phyloP scores from a whole-genome alignment of 2,797 vertebrate genomes.

The Lagocephalus sceleratus region DNA sequence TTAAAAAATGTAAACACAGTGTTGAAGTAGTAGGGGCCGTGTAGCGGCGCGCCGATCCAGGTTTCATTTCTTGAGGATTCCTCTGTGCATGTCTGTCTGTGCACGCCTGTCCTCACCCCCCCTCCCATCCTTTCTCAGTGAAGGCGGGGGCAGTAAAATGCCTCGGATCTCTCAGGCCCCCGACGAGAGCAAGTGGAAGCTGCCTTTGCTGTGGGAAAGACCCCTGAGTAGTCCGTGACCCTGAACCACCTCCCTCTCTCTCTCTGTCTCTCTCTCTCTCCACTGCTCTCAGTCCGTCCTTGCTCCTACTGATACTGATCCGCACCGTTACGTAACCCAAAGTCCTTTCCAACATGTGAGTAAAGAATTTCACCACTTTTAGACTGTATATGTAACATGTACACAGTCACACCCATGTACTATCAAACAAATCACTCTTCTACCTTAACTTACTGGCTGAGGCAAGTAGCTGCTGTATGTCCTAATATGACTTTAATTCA shows the following conservation, averaged over 20 bases:
- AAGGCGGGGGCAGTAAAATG: conserved; percentile 19
- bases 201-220: conserved; percentile 59
- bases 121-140: conserved; percentile 10
- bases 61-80: conserved; percentile 10
- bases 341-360: conserved; percentile 39
- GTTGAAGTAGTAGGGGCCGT: conserved; percentile 13
- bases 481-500: conserved; percentile 20
- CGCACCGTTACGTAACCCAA: conserved; percentile 49
- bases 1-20: conserved; percentile 54
- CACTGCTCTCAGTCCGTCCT: conserved; percentile 27
- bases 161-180: conserved; percentile 47
- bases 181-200: conserved; percentile 13
- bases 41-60: conserved; percentile 10
- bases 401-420: conserved; percentile 9
- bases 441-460: neutral
- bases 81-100: no score
- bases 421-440: conserved; percentile 2
- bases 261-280: conserved; percentile 33
- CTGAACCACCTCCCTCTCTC: conserved; percentile 38
- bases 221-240: conserved; percentile 37
- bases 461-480: conserved; percentile 9
- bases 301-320: conserved; percentile 22
- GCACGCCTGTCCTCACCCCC: conserved; percentile 17
- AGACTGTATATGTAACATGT: conserved; percentile 8
- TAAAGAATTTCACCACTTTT: conserved; percentile 30